Conservation (phyloP, 2,113 vertebrate genomes). For the Cyphomyrus discorhynchus region DNA sequence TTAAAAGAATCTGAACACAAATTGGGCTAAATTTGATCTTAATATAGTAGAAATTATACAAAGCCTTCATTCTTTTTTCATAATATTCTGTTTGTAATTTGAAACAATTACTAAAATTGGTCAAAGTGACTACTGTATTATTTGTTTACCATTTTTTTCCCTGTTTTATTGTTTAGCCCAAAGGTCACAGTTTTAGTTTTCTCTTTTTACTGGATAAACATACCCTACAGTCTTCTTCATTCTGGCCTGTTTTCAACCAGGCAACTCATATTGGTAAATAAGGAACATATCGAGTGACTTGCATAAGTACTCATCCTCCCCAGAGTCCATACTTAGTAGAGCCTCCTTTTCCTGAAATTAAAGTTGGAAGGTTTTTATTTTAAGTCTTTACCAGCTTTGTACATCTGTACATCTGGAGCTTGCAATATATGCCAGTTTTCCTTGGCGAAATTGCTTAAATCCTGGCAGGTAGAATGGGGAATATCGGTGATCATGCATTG, state of each 20-base stretch:
- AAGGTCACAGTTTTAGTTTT: neutral
- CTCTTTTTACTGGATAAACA: neutral
- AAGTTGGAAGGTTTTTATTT: neutral
- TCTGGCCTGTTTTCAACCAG: neutral
- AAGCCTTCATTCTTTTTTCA: neutral
- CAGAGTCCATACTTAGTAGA: neutral
- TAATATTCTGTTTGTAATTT: neutral
- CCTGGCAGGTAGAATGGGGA: neutral
- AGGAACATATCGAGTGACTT: neutral
- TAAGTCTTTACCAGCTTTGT: neutral
- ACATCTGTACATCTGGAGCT: neutral
- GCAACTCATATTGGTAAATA: neutral
- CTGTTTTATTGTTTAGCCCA: neutral
- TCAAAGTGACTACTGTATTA: neutral
- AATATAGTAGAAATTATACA: neutral
- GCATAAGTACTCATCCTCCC: neutral
- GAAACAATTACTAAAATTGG: neutral
- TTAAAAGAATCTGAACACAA: neutral
- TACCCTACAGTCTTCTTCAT: neutral
- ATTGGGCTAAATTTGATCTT: neutral
- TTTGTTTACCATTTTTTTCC: neutral
- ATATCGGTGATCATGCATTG: neutral
- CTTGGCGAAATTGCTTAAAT: neutral
- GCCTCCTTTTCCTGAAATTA: no score
- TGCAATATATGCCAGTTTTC: neutral